phyloP scores from a whole-genome alignment of 2,797 vertebrate genomes.

The Clarias laeviceps region DNA sequence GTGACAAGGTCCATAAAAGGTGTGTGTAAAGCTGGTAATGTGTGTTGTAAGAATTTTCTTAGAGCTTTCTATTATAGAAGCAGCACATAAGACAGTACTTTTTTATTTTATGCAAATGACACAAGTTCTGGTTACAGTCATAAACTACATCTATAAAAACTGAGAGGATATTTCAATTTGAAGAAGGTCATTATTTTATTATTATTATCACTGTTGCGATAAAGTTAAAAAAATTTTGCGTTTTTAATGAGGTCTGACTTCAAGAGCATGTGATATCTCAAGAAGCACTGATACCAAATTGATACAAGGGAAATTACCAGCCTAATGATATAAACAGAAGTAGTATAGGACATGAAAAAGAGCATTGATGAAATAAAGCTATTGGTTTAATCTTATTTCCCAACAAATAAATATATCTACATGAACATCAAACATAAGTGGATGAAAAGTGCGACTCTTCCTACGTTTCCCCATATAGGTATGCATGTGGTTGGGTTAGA shows the following conservation, averaged over 20 bases:
- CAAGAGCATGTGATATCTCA: constrained; percentile 3
- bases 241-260: constrained; percentile 26
- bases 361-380: neutral
- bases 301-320: neutral
- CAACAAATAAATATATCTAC: neutral
- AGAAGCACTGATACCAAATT: constrained; percentile 6
- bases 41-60: neutral
- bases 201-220: neutral
- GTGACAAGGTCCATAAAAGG: neutral
- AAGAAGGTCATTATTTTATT: constrained; percentile 1
- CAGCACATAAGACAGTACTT: neutral
- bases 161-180: neutral
- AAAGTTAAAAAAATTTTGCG: neutral
- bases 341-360: neutral
- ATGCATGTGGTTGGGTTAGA: neutral
- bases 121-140: constrained; percentile 7
- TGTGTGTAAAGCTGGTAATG: neutral
- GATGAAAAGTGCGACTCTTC: neutral
- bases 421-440: neutral
- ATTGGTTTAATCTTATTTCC: neutral
- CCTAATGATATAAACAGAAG: constrained; percentile 15
- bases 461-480: neutral
- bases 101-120: neutral
- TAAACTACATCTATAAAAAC: constrained; percentile 4
- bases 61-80: neutral